Base-by-base conservation (phyloP, 2,113 vertebrate genomes). In the Platichthys stellatus region DNA sequence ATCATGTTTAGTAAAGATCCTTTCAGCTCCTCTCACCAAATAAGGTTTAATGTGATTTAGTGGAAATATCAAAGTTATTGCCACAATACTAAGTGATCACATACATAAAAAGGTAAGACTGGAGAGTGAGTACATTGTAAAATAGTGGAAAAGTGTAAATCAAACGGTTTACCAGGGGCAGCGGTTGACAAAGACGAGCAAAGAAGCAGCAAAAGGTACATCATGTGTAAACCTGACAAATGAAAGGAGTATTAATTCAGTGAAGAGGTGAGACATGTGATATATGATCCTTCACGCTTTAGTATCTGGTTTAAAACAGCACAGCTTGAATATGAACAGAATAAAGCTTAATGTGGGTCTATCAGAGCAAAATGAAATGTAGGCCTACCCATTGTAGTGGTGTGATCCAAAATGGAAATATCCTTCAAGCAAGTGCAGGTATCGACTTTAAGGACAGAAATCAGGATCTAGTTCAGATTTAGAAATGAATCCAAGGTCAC, bases 301-400 rank as follows among this genome's bases (percentile, higher is more conserved):
- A 35, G 10, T 9, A 20, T 61, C 60, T 13, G 18, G 5, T 18
- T 49, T 49, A 4, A 18, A 49, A 18, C 1, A 6, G n/a, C 23
- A 23, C 61, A 23, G 3, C 1, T 13, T 60, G 9, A 57, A 57
- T 60, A 31, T 18, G 12, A 31, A 28, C 4, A 31, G 4, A 24
- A 10, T 13, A n/a, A 57, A 24, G n/a, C 2, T 3, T 4, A 5
- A 57, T 47, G 3, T 18, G 47, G 56, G 13, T 7, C 14, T 8
- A 31, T 49, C 14, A 18, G 0, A 18, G 5, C 0, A 21, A 18
- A 23, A 7, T 21, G 2, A 77, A 24, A 21, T 3, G 10, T 53
- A 15, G 45, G 35, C 78, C 3, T 78, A 84, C 81, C 59, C 85
- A 86, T 83, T 18, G 40, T 14, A 20, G 17, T 35, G 59, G 7